Evolutionary conservation across 1,140 invertebrate species (phyloP).

Genomic region (Luehdorfia chinensis): DNA sequence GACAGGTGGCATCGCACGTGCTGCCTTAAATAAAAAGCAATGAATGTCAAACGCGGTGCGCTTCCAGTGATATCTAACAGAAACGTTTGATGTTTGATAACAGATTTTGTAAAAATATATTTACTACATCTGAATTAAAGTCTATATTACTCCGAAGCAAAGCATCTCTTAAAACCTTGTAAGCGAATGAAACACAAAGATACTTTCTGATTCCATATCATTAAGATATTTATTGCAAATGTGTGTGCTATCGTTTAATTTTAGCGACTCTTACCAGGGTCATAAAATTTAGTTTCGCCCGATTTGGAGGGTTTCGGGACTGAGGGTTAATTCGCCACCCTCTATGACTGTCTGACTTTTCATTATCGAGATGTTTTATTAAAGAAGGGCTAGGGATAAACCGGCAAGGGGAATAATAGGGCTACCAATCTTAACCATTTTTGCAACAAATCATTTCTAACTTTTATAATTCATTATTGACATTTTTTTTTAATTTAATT

Average conservation of each 20-base stretch:
- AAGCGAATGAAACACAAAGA: constrained; percentile 33
- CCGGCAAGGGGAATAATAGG: constrained; percentile 50
- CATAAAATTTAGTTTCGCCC: constrained; percentile 54
- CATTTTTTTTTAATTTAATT: no score
- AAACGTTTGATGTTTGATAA: constrained; percentile 25
- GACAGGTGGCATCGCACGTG: constrained; percentile 74
- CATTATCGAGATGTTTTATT: constrained; percentile 78
- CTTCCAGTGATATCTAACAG: constrained; percentile 34
- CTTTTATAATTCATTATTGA: no score
- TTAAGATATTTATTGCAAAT: constrained; percentile 73
- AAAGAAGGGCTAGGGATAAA: constrained; percentile 54
- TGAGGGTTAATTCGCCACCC: constrained; percentile 69
- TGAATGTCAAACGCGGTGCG: constrained; percentile 65
- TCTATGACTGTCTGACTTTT: constrained; percentile 74
- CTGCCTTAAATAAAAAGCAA: constrained; percentile 69
- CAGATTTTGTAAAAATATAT: constrained; percentile 23
- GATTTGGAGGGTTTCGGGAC: constrained; percentile 17
- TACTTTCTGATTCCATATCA: constrained; percentile 76
- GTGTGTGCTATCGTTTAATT: constrained; percentile 48
- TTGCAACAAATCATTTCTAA: constrained; percentile 6
- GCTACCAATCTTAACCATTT: constrained; percentile 22
- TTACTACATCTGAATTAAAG: constrained; percentile 30
- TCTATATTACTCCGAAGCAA: constrained; percentile 23
- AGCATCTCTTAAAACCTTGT: constrained; percentile 36
- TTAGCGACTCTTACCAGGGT: constrained; percentile 40